Evolutionary conservation across 2,888 invertebrate species (phyloP), one percentile per base, ranked within the genome.

Genomic region (Tortrix viridana): DNA sequence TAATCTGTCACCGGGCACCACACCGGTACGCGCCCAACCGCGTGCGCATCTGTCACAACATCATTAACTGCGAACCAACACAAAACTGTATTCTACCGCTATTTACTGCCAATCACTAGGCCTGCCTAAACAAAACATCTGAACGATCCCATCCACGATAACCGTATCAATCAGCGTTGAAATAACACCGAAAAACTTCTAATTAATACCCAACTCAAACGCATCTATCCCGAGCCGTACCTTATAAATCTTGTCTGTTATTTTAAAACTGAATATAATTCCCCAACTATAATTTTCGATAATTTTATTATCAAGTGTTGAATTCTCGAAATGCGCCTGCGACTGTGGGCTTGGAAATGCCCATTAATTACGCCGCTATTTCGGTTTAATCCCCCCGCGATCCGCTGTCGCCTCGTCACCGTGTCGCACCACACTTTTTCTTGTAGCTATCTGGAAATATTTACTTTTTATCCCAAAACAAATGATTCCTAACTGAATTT

Each of bases 301-400:
- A 64, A 64, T 60, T 65, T 70, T 70, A 71, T 70, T 70, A 71
- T 68, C 71, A 71, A 70, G 66, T 76, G 72, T 75, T 73, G 80
- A 80, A 84, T 82, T 84, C 78, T 76, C 69, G 78, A 81, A 81
- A 81, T 80, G 81, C 75, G 80, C 74, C 73, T 82, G 71, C 84
- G 79, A 80, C 85, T 85, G 85, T 85, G 86, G 81, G 80, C 78
- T 83, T 81, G 76, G 71, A 80, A 80, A 80, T 81, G 78, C 72
- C 80, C 83, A 89, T 89, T 88, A 88, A 88, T 89, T 88, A 86
- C 76, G 49, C 71, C 65, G 84, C 85, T 91, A 90, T 91, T 91
- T 89, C 78, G 67, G 89, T 86, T 78, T 86, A 89, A 90, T 90
- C 89, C 88, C 84, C 82, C 82, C 77, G 83, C 82, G 80, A 83